Percentiles rank a stretch among this genome's conserved stretches.
These are phyloP conservation scores for Conopomorpha cramerella DNA, from an alignment of 1,140 invertebrate species.

Conservation along the genomic window DNA sequence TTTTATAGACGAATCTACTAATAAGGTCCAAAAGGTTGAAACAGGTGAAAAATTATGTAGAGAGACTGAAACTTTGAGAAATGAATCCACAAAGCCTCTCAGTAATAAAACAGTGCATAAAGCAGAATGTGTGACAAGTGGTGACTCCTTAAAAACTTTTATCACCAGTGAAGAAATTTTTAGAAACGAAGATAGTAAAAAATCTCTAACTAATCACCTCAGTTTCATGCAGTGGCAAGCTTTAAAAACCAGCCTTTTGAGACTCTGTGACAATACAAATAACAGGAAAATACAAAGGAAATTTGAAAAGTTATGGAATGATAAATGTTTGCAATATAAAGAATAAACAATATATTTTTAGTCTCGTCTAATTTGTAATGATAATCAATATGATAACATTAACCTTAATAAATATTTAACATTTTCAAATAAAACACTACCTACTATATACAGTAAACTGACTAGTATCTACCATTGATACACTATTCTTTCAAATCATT, in stretches of 20 bases:
- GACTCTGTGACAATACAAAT: conserved; percentile 15
- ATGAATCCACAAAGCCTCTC: too few relatives aligned
- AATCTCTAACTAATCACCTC: conserved; percentile 38
- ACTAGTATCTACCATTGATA: not conserved
- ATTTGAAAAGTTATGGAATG: conserved; percentile 36
- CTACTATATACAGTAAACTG: too few relatives aligned
- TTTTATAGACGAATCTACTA: too few relatives aligned
- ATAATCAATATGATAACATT: too few relatives aligned
- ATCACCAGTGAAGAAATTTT: conserved; percentile 35
- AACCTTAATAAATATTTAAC: too few relatives aligned
- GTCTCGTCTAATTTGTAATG: too few relatives aligned
- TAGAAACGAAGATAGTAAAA: conserved; percentile 22
- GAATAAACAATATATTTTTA: too few relatives aligned
- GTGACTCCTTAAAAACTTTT: conserved; percentile 26
- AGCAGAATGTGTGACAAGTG: conserved; percentile 22
- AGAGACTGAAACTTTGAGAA: conserved; percentile 2
- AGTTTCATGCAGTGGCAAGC: conserved; percentile 54
- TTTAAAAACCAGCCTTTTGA: conserved; percentile 22
- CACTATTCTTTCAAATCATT: conserved; percentile 2
- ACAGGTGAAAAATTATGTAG: conserved; percentile 11
- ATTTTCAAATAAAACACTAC: too few relatives aligned
- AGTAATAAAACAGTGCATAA: conserved; percentile 13
- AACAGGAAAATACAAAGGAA: conserved; percentile 33
- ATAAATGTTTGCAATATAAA: too few relatives aligned
- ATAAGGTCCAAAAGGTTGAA: conserved; percentile 11